A percentile compares a stretch with the other conserved stretches of the same genome.
Conservation (phyloP, 2,797 vertebrate genomes). For the Streptopelia turtur region DNA sequence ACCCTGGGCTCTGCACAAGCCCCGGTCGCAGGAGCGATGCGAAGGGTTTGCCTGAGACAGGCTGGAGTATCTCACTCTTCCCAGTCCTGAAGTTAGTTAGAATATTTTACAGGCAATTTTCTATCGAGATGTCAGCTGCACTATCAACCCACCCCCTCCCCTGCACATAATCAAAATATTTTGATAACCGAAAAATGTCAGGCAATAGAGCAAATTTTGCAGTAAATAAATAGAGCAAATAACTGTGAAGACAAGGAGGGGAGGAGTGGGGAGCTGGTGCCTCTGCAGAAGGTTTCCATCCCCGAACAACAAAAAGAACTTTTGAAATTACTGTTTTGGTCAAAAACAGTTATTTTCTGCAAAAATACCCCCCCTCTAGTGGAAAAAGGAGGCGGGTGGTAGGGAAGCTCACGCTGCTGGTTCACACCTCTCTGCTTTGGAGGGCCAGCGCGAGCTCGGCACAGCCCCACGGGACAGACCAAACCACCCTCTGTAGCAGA, state of each 20-base stretch:
- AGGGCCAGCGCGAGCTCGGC: background rate
- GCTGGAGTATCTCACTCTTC: slow-evolving; percentile 32
- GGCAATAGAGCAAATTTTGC: slow-evolving; percentile 29
- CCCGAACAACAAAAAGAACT: background rate
- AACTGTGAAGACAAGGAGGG: background rate
- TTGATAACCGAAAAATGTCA: slow-evolving; percentile 51
- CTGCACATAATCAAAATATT: slow-evolving; percentile 60
- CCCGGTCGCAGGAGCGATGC: background rate
- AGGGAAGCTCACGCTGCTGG: background rate
- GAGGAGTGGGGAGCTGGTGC: background rate
- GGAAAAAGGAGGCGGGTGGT: background rate
- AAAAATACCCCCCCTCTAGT: background rate
- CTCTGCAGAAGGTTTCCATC: background rate
- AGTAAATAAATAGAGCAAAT: slow-evolving; percentile 48
- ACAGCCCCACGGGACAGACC: background rate
- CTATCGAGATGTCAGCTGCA: background rate
- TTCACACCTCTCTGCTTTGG: background rate
- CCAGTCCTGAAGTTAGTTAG: background rate
- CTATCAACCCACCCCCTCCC: background rate
- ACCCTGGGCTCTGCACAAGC: accelerated
- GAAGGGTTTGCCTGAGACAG: background rate
- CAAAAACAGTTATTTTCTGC: background rate
- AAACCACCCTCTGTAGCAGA: accelerated
- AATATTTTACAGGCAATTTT: slow-evolving; percentile 23
- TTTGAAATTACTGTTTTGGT: background rate